Percentiles rank a stretch among this genome's conserved stretches.
Conservation (phyloP, 2,797 vertebrate species). For the Sebastiscus albofasciatus region DNA sequence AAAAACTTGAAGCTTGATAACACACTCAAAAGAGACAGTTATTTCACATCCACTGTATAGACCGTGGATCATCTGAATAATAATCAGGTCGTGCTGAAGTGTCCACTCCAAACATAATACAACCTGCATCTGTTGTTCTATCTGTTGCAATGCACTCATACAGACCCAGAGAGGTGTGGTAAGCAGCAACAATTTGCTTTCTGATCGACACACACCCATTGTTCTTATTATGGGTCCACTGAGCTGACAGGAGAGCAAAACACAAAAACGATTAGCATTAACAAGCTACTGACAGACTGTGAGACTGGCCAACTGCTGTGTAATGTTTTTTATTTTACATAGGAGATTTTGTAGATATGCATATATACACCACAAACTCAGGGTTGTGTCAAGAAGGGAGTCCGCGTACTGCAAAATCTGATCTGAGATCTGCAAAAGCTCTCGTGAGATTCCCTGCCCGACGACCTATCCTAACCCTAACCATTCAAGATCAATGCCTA, state of each 20-base stretch:
- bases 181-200: not conserved
- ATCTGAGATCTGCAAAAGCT: no score
- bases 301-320: not conserved
- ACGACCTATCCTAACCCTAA: no score
- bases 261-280: not conserved
- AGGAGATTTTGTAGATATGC: no score
- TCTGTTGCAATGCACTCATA: not conserved
- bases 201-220: not conserved
- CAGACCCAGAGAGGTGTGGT: not conserved
- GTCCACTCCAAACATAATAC: slow-evolving; percentile 24
- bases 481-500: no score
- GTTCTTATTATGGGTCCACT: not conserved
- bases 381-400: no score
- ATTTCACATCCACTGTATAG: not conserved
- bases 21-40: not conserved
- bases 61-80: not conserved
- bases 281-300: not conserved
- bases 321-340: no score
- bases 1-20: not conserved
- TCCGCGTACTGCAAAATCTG: no score
- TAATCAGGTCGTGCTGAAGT: slow-evolving; percentile 4
- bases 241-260: not conserved
- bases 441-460: no score
- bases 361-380: no score
- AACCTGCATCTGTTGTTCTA: slow-evolving; percentile 8